Conservation (phyloP, 2,888 invertebrate genomes). For the Cheilosia urbana region DNA sequence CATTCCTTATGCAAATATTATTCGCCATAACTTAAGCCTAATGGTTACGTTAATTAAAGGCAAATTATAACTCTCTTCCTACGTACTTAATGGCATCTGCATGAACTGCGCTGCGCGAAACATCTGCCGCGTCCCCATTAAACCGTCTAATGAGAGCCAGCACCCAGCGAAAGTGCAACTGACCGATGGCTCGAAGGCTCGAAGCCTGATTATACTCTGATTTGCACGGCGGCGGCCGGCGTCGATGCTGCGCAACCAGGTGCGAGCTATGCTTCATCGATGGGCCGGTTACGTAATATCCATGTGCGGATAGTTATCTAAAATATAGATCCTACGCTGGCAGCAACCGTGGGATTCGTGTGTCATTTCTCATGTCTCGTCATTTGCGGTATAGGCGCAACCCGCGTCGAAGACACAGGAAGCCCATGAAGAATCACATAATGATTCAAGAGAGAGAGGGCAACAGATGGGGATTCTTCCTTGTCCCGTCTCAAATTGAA, state of each 20-base stretch:
- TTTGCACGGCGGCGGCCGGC: slow-evolving; percentile 31
- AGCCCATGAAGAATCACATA: slow-evolving; percentile 47
- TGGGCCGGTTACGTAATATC: slow-evolving; percentile 61
- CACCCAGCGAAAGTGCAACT: slow-evolving; percentile 64
- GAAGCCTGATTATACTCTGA: slow-evolving; percentile 66
- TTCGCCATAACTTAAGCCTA: slow-evolving; percentile 45
- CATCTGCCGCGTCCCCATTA: slow-evolving; percentile 70
- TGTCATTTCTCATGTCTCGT: slow-evolving; percentile 73
- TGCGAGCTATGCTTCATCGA: slow-evolving; percentile 44
- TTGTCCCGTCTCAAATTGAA: slow-evolving; percentile 61
- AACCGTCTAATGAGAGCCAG: slow-evolving; percentile 62
- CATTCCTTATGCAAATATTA: slow-evolving; percentile 21
- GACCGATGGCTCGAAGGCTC: slow-evolving; percentile 58
- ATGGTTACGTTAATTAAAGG: slow-evolving; percentile 66
- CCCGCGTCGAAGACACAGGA: slow-evolving; percentile 50
- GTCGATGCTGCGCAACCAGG: slow-evolving; percentile 50
- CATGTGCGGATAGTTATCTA: slow-evolving; percentile 69
- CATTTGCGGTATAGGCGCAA: slow-evolving; percentile 50
- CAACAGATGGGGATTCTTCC: slow-evolving; percentile 45
- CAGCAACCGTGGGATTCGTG: slow-evolving; percentile 66
- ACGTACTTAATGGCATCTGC: slow-evolving; percentile 64
- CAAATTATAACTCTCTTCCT: slow-evolving; percentile 61
- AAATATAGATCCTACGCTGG: slow-evolving; percentile 64
- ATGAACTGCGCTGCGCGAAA: slow-evolving; percentile 31
- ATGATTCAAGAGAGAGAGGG: slow-evolving; percentile 40